These are phyloP conservation scores for Enteromius mattozi DNA, from an alignment of 2,797 vertebrate species.

Conservation along the genomic window DNA sequence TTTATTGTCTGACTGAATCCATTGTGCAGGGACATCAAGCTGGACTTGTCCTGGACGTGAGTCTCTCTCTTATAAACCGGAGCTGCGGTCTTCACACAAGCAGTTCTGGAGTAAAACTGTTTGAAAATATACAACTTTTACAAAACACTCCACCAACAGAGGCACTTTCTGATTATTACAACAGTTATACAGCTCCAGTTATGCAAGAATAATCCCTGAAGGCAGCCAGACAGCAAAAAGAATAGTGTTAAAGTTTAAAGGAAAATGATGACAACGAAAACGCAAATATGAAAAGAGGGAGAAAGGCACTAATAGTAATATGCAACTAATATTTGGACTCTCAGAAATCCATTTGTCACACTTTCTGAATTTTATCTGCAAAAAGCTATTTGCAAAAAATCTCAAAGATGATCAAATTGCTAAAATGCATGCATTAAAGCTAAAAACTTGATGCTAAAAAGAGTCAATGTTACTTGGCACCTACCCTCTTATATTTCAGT, in stretches of 20 bases:
- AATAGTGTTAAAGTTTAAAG: slow-evolving; percentile 25
- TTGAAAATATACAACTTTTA: slow-evolving; percentile 22
- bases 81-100: slow-evolving; percentile 78
- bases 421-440: neutral
- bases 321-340: neutral
- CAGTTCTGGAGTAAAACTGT: slow-evolving; percentile 86
- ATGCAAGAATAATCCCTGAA: slow-evolving; percentile 5
- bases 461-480: neutral
- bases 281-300: neutral
- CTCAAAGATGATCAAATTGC: neutral
- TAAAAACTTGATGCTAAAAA: neutral
- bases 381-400: neutral
- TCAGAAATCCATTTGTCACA: neutral
- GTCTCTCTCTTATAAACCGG: slow-evolving; percentile 82
- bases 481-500: neutral
- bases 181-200: neutral
- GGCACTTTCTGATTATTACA: neutral
- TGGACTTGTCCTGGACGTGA: slow-evolving; percentile 78
- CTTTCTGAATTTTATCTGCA: neutral
- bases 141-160: slow-evolving; percentile 7
- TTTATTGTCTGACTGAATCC: slow-evolving; percentile 85
- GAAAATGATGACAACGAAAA: neutral
- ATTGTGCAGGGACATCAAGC: slow-evolving; percentile 81
- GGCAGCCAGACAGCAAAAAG: neutral
- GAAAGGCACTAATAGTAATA: neutral